Conservation (phyloP, 2,888 invertebrate genomes). For the Phortica magna region DNA sequence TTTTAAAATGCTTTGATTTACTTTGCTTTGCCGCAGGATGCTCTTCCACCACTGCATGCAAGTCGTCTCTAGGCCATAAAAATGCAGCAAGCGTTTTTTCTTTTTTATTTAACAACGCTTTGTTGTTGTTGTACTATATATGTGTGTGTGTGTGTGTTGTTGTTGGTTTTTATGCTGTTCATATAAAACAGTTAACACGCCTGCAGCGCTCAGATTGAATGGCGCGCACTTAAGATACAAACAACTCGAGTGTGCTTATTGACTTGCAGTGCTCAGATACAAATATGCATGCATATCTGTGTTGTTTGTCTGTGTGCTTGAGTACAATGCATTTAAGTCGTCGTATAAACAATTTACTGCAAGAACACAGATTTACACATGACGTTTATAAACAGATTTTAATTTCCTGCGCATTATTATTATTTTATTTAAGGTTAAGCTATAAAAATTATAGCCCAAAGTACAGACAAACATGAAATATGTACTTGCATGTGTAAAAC, state of each 20-base stretch:
- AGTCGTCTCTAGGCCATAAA: not conserved
- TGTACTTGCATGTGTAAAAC: not conserved
- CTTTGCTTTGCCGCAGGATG: not conserved
- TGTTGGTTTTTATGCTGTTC: constrained; percentile 1
- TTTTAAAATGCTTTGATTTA: not conserved
- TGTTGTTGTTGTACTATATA: not conserved
- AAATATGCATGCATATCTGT: not conserved
- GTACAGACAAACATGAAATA: not conserved
- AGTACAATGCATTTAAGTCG: not conserved
- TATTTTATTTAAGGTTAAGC: not conserved
- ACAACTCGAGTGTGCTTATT: not conserved
- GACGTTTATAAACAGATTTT: constrained; percentile 16
- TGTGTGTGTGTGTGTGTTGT: not conserved
- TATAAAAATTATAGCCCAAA: not conserved
- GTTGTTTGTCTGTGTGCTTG: not conserved
- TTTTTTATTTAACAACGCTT: no score
- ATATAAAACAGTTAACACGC: not conserved
- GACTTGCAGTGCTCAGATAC: not conserved
- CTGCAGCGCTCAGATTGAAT: not conserved
- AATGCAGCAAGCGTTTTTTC: not conserved
- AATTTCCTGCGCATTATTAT: constrained; percentile 15
- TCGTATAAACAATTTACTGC: constrained; percentile 19
- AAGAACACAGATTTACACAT: not conserved
- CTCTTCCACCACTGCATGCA: not conserved
- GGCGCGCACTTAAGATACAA: not conserved